These are phyloP conservation scores for Ammospiza caudacuta DNA, from an alignment of 2,113 vertebrate genomes.

Conservation along the genomic window DNA sequence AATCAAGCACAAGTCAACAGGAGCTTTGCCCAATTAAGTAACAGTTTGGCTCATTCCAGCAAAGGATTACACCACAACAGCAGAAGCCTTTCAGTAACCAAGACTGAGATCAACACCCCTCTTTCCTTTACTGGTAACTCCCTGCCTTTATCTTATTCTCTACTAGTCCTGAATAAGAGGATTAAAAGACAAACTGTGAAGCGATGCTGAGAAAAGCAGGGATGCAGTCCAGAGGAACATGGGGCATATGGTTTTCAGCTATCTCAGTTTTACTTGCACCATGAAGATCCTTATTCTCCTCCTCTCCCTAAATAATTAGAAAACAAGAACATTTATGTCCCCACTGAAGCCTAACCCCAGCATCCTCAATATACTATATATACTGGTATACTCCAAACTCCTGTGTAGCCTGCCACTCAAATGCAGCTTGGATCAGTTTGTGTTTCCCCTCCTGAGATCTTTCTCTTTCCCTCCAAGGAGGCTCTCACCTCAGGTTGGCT, in stretches of 20 bases:
- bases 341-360: background rate
- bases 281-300: background rate
- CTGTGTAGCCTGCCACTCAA: background rate
- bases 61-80: background rate
- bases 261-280: background rate
- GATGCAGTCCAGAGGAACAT: background rate
- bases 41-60: background rate
- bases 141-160: background rate
- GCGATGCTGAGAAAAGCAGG: background rate
- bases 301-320: background rate
- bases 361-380: background rate
- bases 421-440: background rate
- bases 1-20: background rate
- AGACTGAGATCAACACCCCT: background rate
- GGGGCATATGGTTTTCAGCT: background rate
- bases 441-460: background rate
- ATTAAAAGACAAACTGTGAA: background rate
- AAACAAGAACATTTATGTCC: background rate
- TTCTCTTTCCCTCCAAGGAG: background rate
- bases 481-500: background rate
- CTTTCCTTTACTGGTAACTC: background rate
- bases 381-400: background rate
- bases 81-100: background rate
- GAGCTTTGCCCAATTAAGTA: slow-evolving; percentile 30
- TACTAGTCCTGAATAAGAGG: background rate